Percentiles rank a stretch among this genome's conserved stretches.
phyloP scores from a whole-genome alignment of 2,888 invertebrate genomes.

The Cataglyphis rosenhaueri region DNA sequence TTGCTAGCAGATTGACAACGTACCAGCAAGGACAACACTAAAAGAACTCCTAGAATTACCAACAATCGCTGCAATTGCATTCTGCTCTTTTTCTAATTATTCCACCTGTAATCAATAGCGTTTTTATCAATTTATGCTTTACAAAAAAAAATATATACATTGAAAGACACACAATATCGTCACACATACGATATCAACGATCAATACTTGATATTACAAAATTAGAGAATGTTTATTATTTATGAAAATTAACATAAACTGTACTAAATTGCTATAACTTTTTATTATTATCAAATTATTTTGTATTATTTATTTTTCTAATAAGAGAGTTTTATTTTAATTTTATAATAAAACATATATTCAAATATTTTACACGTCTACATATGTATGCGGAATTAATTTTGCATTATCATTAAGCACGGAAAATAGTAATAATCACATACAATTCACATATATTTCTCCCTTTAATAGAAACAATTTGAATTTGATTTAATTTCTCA shows the following conservation, averaged over 20 bases:
- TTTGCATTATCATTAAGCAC: background rate
- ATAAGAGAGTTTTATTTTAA: background rate
- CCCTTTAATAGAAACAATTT: background rate
- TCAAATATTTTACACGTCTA: background rate
- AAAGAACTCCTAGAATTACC: slow-evolving; percentile 75
- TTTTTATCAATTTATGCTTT: slow-evolving; percentile 56
- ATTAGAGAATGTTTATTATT: background rate
- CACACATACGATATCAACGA: background rate
- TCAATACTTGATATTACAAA: background rate
- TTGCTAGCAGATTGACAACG: slow-evolving; percentile 74
- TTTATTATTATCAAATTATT: background rate
- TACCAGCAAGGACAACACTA: slow-evolving; percentile 74
- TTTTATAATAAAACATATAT: background rate
- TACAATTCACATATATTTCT: background rate
- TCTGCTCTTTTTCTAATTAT: slow-evolving; percentile 65
- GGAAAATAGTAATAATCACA: background rate
- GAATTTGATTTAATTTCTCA: slow-evolving; percentile 44
- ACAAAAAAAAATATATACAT: background rate
- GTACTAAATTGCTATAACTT: background rate
- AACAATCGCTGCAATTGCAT: slow-evolving; percentile 76
- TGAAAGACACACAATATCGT: background rate
- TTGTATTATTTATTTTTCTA: background rate
- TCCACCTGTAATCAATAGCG: slow-evolving; percentile 58
- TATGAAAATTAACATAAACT: background rate
- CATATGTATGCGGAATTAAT: background rate